Base-by-base conservation (phyloP, 2,113 vertebrate species). In the Damaliscus lunatus region DNA sequence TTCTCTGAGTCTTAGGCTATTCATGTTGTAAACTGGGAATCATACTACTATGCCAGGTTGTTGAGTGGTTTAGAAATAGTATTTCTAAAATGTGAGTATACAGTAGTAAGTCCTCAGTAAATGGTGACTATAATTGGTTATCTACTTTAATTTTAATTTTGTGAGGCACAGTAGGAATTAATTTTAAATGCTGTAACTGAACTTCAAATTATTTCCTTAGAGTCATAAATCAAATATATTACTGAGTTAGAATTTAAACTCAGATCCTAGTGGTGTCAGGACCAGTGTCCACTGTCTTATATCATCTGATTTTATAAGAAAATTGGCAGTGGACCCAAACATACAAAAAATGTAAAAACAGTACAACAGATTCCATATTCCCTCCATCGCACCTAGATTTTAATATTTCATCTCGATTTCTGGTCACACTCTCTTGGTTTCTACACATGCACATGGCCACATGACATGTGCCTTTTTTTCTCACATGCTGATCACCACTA, bases 241-340 rank as follows among this genome's bases (percentile, higher is more conserved):
- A 48, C n/a, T 52, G 14, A 89, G 16, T 92, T 94, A 88, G 8
- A 71, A 52, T 92, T 93, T 84, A 93, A 91, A 81, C 71, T 97
- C 48, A 77, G 81, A 19, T 89, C 10, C 86, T 46, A 86, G 16
- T 81, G 74, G 67, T 17, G 84, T 57, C 10, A 78, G 62, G 64
- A 19, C 23, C 29, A 71, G 5, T 50, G 62, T 57, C 46, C 23
- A 43, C 71, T 77, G 71, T 43, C 40, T 77, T 77, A 10, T 62
- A 33, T 64, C 19, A 25, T 52, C 10, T 50, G 33, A 78, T 36
- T 87, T 55, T 48, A 16, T 15, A 90, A 71, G 64, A 88, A 53
- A 91, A 62, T 46, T 15, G 78, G 17, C 48, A 40, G 33, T 40
- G 53, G 40, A 55, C 48, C 81, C 33, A 94, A 88, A 43, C 46